These are phyloP conservation scores for Cygnus atratus DNA, from an alignment of 2,113 vertebrate genomes.

Conservation along the genomic window DNA sequence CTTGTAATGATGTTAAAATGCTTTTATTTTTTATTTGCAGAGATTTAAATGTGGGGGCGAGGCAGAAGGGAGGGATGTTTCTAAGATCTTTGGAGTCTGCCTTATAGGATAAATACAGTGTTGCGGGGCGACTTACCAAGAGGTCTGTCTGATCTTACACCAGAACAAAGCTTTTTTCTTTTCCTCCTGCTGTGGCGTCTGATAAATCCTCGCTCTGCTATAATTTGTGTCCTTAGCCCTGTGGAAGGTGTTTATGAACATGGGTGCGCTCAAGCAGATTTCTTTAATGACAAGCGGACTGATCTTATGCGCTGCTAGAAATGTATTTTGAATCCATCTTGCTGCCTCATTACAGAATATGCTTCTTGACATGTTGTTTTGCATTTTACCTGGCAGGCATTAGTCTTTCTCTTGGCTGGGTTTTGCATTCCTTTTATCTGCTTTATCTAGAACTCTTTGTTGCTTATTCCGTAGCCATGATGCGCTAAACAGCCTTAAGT, in stretches of 20 bases:
- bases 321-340: neutral
- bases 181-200: neutral
- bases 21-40: neutral
- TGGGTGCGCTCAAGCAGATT: neutral
- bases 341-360: neutral
- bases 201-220: neutral
- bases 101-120: neutral
- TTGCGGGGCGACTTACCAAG: neutral
- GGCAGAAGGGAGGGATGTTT: neutral
- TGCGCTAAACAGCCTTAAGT: slow-evolving; percentile 15
- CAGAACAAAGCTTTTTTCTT: neutral
- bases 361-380: slow-evolving; percentile 1
- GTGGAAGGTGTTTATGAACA: neutral
- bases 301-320: neutral
- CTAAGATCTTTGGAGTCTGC: neutral
- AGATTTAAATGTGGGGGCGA: neutral
- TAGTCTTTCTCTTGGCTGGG: slow-evolving; percentile 21
- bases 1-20: neutral
- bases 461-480: neutral
- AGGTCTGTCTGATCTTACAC: neutral
- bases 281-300: neutral
- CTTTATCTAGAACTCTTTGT: slow-evolving; percentile 1
- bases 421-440: slow-evolving; percentile 51
- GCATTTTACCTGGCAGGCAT: slow-evolving; percentile 39
- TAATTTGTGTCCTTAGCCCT: neutral